Evolutionary conservation across 2,797 vertebrate species (phyloP).

Genomic region (Sphenopsis melanotis): DNA sequence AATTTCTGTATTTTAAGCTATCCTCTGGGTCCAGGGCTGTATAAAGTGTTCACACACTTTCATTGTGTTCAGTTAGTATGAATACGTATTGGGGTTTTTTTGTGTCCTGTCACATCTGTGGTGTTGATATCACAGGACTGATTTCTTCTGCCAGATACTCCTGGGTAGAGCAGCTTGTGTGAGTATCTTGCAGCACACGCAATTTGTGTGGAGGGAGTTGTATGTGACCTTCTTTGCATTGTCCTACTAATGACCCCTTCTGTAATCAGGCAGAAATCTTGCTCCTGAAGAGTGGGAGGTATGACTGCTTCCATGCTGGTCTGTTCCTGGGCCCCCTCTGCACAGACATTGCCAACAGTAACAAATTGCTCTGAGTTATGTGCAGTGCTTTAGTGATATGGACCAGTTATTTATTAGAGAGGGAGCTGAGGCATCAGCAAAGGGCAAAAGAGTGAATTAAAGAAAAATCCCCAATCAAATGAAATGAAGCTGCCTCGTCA

Average conservation of each 20-base stretch:
- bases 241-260: slow-evolving; percentile 61
- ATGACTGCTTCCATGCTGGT: slow-evolving; percentile 44
- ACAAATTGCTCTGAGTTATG: slow-evolving; percentile 63
- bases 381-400: background rate
- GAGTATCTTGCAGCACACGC: background rate
- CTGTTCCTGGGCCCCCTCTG: slow-evolving; percentile 37
- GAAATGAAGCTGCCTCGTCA: background rate
- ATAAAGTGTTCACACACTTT: background rate
- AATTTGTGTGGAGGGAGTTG: background rate
- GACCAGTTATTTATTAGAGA: slow-evolving; percentile 53
- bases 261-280: slow-evolving; percentile 61
- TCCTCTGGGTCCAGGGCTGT: background rate
- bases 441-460: background rate
- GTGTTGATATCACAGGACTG: background rate
- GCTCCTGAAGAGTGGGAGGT: slow-evolving; percentile 60
- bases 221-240: background rate
- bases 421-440: slow-evolving; percentile 11
- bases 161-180: background rate
- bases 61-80: background rate
- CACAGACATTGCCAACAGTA: slow-evolving; percentile 62
- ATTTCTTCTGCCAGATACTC: background rate
- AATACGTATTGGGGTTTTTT: background rate
- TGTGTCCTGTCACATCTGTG: background rate
- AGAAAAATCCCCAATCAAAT: background rate
- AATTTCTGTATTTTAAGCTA: background rate